A percentile compares a stretch with the other conserved stretches of the same genome.
Evolutionary conservation across 2,888 invertebrate species (phyloP).

Genomic region (Blastobasis adustella): DNA sequence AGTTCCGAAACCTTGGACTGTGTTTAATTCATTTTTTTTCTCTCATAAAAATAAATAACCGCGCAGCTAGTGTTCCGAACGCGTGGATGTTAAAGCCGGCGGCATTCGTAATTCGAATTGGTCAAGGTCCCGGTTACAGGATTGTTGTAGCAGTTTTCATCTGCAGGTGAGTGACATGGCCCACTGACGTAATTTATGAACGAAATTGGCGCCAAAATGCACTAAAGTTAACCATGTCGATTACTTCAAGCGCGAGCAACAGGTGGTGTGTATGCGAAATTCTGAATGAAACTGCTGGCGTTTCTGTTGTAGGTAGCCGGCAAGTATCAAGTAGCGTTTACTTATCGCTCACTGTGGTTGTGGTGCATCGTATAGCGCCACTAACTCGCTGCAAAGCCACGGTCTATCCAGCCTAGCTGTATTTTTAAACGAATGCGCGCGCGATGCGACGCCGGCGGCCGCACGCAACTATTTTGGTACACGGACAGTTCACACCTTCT

Average conservation of each 20-base stretch:
- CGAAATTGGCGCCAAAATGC: slow-evolving; percentile 42
- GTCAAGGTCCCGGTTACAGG: slow-evolving; percentile 38
- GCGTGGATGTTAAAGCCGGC: slow-evolving; percentile 48
- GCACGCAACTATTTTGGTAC: slow-evolving; percentile 58
- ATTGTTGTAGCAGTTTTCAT: too few species aligned
- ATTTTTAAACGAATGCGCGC: slow-evolving; percentile 55
- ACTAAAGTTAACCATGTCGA: slow-evolving; percentile 28
- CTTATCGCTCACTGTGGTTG: too few species aligned
- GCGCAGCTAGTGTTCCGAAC: slow-evolving; percentile 40
- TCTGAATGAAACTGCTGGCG: too few species aligned
- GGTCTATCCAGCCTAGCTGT: slow-evolving; percentile 24
- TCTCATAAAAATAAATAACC: slow-evolving; percentile 24
- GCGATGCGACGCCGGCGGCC: slow-evolving; percentile 46
- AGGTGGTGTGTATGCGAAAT: too few species aligned
- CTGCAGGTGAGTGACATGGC: too few species aligned
- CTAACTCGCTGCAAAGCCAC: too few species aligned
- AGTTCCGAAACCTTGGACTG: slow-evolving; percentile 21
- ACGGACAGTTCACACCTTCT: slow-evolving; percentile 49
- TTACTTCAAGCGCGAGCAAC: slow-evolving; percentile 11
- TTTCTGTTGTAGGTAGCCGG: too few species aligned
- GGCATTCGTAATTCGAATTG: slow-evolving; percentile 45
- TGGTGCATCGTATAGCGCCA: too few species aligned
- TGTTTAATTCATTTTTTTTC: slow-evolving; percentile 2
- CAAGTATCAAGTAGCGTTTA: too few species aligned
- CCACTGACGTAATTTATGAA: too few species aligned